Evolutionary conservation across 2,888 invertebrate genomes (phyloP).

Genomic region (Entomobrya proxima): DNA sequence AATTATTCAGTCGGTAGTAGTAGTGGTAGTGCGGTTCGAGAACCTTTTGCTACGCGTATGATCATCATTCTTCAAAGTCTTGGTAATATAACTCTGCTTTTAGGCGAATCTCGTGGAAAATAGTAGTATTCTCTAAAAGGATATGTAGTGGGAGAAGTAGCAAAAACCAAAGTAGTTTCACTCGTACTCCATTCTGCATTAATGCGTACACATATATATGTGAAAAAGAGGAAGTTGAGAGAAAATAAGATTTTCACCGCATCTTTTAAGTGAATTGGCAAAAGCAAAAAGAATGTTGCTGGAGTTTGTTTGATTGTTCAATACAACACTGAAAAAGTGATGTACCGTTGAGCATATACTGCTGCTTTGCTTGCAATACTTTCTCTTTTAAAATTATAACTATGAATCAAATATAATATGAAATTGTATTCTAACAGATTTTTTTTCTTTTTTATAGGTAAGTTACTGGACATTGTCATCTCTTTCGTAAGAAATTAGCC

Average conservation of each 20-base stretch:
- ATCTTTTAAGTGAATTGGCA: not conserved
- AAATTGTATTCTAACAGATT: too few species aligned
- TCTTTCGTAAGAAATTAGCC: not conserved
- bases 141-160: not conserved
- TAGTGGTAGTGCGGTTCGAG: not conserved
- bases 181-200: not conserved
- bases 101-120: not conserved
- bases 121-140: not conserved
- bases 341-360: too few species aligned
- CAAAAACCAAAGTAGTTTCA: slow-evolving; percentile 5
- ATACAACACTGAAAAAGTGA: too few species aligned
- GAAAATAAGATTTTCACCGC: not conserved
- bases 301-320: not conserved
- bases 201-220: slow-evolving; percentile 6
- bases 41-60: not conserved
- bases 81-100: not conserved
- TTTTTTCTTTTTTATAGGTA: not conserved
- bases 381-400: too few species aligned
- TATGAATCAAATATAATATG: too few species aligned
- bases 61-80: not conserved
- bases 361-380: too few species aligned
- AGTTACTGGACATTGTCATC: not conserved
- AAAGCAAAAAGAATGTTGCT: not conserved
- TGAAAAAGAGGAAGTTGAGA: not conserved
- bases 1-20: not conserved